Evolutionary conservation across 2,888 invertebrate species (phyloP).

Genomic region (Drosophila leonis): DNA sequence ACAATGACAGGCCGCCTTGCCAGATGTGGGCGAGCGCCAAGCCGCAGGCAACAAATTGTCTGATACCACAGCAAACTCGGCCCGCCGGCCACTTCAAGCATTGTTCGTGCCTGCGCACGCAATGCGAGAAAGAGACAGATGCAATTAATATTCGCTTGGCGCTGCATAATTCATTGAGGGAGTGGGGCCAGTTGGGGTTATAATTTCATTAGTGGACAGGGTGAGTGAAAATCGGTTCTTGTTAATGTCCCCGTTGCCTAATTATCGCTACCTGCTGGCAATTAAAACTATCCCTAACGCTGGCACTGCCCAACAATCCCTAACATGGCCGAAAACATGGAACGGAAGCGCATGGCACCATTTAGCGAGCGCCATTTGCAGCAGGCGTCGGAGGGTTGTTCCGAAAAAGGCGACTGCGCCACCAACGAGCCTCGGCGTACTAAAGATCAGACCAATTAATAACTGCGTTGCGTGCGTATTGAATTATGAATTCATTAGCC

Average conservation of each 20-base stretch:
- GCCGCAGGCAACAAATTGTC: slow-evolving; percentile 55
- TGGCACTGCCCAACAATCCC: slow-evolving; percentile 7
- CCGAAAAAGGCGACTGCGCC: slow-evolving; percentile 25
- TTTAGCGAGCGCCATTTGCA: slow-evolving; percentile 77
- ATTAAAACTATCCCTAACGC: slow-evolving; percentile 61
- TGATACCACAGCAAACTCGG: slow-evolving; percentile 43
- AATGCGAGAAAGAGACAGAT: slow-evolving; percentile 51
- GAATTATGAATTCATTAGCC: slow-evolving; percentile 73
- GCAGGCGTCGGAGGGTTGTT: slow-evolving; percentile 31
- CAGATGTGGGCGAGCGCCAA: slow-evolving; percentile 27
- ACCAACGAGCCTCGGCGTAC: slow-evolving; percentile 11
- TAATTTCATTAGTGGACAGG: slow-evolving; percentile 65
- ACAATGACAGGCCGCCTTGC: slow-evolving; percentile 28
- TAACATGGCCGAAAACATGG: slow-evolving; percentile 32
- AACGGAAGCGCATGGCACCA: slow-evolving; percentile 73
- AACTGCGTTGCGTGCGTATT: slow-evolving; percentile 46
- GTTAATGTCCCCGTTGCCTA: slow-evolving; percentile 48
- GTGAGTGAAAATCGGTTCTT: slow-evolving; percentile 28
- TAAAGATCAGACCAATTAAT: slow-evolving; percentile 26
- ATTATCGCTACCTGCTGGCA: slow-evolving; percentile 62
- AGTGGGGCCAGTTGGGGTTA: slow-evolving; percentile 41
- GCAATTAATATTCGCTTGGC: slow-evolving; percentile 61
- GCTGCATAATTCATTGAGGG: slow-evolving; percentile 58
- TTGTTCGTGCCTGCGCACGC: slow-evolving; percentile 50
- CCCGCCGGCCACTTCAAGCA: slow-evolving; percentile 46